phyloP scores from a whole-genome alignment of 2,888 invertebrate species.

The Mythimna ferrago region DNA sequence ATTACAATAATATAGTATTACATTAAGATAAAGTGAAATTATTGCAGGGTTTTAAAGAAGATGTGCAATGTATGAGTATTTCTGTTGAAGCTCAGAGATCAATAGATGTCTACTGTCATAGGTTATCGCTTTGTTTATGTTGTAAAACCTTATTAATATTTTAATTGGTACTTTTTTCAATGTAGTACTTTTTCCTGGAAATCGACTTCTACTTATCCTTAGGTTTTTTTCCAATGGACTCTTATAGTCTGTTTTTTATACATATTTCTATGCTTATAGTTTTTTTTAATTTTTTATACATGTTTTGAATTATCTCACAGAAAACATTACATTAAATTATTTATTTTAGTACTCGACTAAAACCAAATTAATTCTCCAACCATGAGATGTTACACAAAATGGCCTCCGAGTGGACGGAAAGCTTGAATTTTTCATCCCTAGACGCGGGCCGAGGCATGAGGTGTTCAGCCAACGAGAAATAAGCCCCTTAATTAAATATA shows the following conservation, averaged over 20 bases:
- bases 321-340: not conserved
- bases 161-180: conserved; percentile 18
- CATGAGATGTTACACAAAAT: conserved; percentile 23
- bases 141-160: conserved; percentile 26
- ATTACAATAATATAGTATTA: conserved; percentile 48
- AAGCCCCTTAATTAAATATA: conserved; percentile 52
- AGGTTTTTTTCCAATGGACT: not conserved
- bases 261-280: no score
- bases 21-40: conserved; percentile 39
- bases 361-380: conserved; percentile 50
- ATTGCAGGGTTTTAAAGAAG: conserved; percentile 10
- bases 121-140: conserved; percentile 43
- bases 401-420: conserved; percentile 21
- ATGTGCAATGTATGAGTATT: conserved; percentile 5
- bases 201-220: not conserved
- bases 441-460: conserved; percentile 10
- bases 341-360: not conserved
- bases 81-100: conserved; percentile 32
- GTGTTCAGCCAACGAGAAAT: conserved; percentile 38
- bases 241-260: not conserved
- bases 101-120: conserved; percentile 23
- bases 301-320: no score
- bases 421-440: conserved; percentile 49
- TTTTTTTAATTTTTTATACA: no score
- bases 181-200: conserved; percentile 35